phyloP scores from a whole-genome alignment of 2,888 invertebrate species.

The Serrognathus titanus region DNA sequence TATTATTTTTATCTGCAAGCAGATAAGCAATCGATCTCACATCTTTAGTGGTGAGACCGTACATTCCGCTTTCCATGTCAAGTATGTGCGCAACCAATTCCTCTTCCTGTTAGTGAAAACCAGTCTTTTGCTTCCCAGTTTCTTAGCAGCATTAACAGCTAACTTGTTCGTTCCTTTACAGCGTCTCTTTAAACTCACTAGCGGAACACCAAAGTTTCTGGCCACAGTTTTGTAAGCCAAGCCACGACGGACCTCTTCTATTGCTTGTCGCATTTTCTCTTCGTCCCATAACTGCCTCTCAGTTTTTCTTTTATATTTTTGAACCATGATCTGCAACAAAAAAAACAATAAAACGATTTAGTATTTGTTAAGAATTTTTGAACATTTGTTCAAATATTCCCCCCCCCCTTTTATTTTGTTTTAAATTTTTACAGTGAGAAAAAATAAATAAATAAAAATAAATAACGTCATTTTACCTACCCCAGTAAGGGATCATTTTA shows the following conservation, averaged over 20 bases:
- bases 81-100: not conserved
- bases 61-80: not conserved
- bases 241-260: constrained; percentile 1
- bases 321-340: constrained; percentile 1
- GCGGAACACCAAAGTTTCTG: not conserved
- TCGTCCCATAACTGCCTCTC: constrained; percentile 3
- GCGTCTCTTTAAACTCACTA: not conserved
- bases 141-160: not conserved
- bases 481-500: no score
- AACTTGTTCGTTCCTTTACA: not conserved
- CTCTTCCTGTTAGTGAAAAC: not conserved
- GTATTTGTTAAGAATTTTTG: no score
- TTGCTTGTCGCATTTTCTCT: constrained; percentile 3
- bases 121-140: not conserved
- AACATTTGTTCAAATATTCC: no score
- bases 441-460: no score
- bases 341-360: no score
- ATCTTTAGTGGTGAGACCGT: not conserved
- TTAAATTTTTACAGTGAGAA: no score
- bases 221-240: not conserved
- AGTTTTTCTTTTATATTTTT: not conserved
- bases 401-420: no score
- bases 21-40: not conserved
- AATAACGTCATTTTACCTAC: no score
- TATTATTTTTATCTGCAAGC: not conserved